phyloP scores from a whole-genome alignment of 2,797 vertebrate species.

The Mycteria americana region DNA sequence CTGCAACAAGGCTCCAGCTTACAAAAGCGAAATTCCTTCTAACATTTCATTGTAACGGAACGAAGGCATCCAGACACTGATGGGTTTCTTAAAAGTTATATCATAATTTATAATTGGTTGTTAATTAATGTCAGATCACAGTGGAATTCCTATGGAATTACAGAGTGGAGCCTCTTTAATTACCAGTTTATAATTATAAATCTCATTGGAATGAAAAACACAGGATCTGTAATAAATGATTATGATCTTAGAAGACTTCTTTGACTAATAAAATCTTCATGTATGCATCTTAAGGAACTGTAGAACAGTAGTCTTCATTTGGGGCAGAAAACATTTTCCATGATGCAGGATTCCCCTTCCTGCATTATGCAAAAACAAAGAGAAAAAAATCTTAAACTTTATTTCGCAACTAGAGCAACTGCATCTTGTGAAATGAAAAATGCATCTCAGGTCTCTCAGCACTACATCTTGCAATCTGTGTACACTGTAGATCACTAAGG shows the following conservation, averaged over 20 bases:
- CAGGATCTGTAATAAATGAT: constrained; percentile 69
- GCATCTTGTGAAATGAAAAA: background rate
- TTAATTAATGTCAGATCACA: constrained; percentile 73
- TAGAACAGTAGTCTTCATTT: background rate
- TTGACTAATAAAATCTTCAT: constrained; percentile 39
- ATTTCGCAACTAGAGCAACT: background rate
- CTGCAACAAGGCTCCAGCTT: background rate
- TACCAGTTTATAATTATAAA: constrained; percentile 70
- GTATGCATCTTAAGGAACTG: constrained; percentile 14
- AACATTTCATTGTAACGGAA: background rate
- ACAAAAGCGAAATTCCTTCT: background rate
- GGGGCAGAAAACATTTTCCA: background rate
- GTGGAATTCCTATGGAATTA: constrained; percentile 70
- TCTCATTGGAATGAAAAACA: constrained; percentile 64
- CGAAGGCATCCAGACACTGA: constrained; percentile 39
- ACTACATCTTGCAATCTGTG: background rate
- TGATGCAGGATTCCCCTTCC: background rate
- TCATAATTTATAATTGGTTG: constrained; percentile 60
- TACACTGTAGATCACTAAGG: fast-evolving
- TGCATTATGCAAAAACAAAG: background rate
- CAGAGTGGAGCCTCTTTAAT: constrained; percentile 65
- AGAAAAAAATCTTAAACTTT: background rate
- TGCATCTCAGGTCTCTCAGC: background rate
- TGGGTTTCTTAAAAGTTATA: constrained; percentile 48
- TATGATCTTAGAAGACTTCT: background rate